phyloP scores from a whole-genome alignment of 1,140 invertebrate genomes.

The Ostrea denselamellosa region DNA sequence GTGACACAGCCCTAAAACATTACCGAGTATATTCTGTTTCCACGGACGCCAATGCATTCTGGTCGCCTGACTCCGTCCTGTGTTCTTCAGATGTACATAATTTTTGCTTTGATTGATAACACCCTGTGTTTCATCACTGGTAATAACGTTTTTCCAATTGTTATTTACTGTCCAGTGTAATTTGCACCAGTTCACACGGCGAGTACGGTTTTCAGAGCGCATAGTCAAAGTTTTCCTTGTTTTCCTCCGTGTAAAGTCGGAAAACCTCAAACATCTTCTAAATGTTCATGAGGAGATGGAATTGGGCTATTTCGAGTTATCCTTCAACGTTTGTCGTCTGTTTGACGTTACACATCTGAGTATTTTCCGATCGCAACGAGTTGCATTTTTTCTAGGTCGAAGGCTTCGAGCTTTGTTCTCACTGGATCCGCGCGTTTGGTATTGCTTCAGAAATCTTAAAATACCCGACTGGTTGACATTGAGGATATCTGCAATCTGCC shows the following conservation, averaged over 20 bases:
- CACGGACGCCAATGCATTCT: constrained; percentile 42
- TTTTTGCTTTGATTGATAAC: neutral
- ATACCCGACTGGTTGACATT: neutral
- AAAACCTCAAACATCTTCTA: neutral
- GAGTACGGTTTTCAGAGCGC: neutral
- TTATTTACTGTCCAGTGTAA: neutral
- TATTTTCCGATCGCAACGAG: no score
- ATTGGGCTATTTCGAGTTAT: neutral
- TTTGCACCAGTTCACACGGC: neutral
- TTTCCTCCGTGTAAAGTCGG: no score
- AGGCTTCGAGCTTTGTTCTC: neutral
- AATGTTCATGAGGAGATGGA: neutral
- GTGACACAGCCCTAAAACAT: no score
- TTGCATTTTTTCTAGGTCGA: no score
- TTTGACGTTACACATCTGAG: no score
- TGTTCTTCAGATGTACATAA: constrained; percentile 40
- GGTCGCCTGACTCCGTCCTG: constrained; percentile 52
- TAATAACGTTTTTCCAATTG: constrained; percentile 18
- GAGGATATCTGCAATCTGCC: neutral
- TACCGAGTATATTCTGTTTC: neutral
- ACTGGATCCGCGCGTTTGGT: neutral
- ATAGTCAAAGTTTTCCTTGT: neutral
- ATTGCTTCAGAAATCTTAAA: neutral
- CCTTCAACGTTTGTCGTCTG: no score
- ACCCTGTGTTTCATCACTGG: neutral